A percentile compares a stretch with the other conserved stretches of the same genome.
phyloP scores from a whole-genome alignment of 2,797 vertebrate species.

The Esox masquinongy region DNA sequence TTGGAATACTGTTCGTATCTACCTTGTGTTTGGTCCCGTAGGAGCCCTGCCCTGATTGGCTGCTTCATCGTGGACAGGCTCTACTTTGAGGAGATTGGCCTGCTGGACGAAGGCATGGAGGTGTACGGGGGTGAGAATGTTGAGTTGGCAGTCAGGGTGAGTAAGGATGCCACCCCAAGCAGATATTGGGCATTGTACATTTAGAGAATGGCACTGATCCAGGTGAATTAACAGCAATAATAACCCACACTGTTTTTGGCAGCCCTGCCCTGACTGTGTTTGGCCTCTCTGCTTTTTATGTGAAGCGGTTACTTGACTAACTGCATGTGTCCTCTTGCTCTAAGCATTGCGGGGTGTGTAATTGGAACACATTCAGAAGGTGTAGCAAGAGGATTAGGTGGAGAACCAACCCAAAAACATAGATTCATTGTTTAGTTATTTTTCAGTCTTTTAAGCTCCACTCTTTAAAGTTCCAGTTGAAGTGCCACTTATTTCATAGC shows the following conservation, averaged over 20 bases:
- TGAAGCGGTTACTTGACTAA: constrained; percentile 30
- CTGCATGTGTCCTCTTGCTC: constrained; percentile 17
- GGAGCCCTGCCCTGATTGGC: constrained; percentile 96
- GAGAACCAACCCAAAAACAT: background rate
- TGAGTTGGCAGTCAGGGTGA: constrained; percentile 96
- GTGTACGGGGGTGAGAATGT: constrained; percentile 98
- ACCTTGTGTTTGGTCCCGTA: constrained; percentile 60
- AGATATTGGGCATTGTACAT: constrained; percentile 53
- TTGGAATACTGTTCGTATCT: background rate
- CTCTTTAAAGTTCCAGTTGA: background rate
- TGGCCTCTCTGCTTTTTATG: constrained; percentile 24
- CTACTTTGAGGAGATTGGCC: constrained; percentile 96
- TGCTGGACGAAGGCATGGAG: constrained; percentile 98
- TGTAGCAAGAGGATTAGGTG: background rate
- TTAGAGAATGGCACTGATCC: constrained; percentile 50
- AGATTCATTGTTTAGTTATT: background rate
- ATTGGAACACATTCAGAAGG: constrained; percentile 10
- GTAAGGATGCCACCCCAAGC: constrained; percentile 54
- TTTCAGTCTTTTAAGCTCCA: background rate
- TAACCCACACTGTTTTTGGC: constrained; percentile 50
- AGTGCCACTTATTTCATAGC: background rate
- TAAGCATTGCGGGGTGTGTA: background rate
- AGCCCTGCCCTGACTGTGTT: constrained; percentile 36
- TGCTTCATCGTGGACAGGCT: constrained; percentile 96
- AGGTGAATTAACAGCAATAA: constrained; percentile 58